Evolutionary conservation across 2,888 invertebrate genomes (phyloP).

Genomic region (Hydraecia micacea): DNA sequence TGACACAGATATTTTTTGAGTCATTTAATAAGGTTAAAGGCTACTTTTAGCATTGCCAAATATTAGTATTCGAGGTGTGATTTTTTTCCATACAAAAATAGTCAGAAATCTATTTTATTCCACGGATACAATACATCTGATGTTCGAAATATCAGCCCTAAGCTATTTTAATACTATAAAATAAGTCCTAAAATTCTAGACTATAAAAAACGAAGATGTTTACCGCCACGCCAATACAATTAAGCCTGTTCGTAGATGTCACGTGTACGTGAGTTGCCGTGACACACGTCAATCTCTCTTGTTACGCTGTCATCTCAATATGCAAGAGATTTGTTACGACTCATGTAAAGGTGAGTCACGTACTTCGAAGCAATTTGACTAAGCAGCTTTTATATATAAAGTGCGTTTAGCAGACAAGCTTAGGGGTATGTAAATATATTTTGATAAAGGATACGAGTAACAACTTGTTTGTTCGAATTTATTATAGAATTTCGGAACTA

Average conservation of each 20-base stretch:
- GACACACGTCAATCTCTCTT: constrained; percentile 37
- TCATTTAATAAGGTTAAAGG: not conserved
- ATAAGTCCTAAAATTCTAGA: not conserved
- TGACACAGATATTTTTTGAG: not conserved
- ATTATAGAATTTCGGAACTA: not conserved
- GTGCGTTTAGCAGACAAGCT: not conserved
- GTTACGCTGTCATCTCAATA: constrained; percentile 43
- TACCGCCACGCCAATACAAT: not conserved
- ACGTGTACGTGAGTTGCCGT: constrained; percentile 28
- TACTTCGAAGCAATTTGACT: constrained; percentile 4
- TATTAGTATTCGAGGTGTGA: too few species aligned
- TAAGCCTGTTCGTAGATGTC: constrained; percentile 1
- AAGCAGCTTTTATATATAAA: constrained; percentile 7
- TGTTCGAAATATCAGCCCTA: not conserved
- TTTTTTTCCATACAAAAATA: not conserved
- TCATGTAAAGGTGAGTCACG: constrained; percentile 6
- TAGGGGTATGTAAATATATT: constrained; percentile 1
- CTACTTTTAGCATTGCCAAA: not conserved
- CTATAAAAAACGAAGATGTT: not conserved
- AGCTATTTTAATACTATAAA: not conserved
- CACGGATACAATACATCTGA: not conserved
- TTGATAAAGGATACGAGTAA: not conserved
- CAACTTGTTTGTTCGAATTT: not conserved
- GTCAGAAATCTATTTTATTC: not conserved
- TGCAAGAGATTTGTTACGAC: constrained; percentile 24